Conservation (phyloP, 2,113 vertebrate species). For the Corynorhinus townsendii region DNA sequence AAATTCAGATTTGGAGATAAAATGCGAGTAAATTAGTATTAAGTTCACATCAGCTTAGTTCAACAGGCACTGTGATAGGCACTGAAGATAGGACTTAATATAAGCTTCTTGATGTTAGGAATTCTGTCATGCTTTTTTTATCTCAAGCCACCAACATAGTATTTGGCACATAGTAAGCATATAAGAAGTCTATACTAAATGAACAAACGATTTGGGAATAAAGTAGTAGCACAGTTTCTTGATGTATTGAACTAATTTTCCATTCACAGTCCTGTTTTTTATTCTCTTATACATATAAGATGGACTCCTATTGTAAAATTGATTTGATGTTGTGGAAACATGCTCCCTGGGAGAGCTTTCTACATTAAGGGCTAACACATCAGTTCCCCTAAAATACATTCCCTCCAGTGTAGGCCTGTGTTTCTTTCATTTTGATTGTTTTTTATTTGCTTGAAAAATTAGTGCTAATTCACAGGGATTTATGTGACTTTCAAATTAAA, state of each 20-base stretch:
- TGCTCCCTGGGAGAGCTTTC: not conserved
- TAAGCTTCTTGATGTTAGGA: not conserved
- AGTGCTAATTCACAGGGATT: not conserved
- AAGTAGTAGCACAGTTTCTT: not conserved
- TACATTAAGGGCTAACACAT: not conserved
- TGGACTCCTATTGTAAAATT: not conserved
- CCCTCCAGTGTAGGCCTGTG: not conserved
- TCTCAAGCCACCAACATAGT: not conserved
- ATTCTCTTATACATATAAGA: not conserved
- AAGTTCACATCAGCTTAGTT: not conserved
- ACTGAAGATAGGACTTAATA: not conserved
- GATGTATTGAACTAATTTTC: not conserved
- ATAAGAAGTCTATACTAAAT: not conserved
- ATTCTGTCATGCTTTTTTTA: not conserved
- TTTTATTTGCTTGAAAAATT: slow-evolving; percentile 12
- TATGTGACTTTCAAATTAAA: not conserved
- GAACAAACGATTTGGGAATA: not conserved
- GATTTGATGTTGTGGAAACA: not conserved
- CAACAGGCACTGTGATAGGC: not conserved
- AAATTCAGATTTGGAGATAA: not conserved
- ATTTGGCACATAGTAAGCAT: not conserved
- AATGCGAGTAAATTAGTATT: not conserved
- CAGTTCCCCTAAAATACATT: not conserved
- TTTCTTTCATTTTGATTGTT: not conserved
- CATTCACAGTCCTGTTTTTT: not conserved